Base-by-base conservation (phyloP, 64 coral and sea anemone species). In the Orbicella faveolata region DNA sequence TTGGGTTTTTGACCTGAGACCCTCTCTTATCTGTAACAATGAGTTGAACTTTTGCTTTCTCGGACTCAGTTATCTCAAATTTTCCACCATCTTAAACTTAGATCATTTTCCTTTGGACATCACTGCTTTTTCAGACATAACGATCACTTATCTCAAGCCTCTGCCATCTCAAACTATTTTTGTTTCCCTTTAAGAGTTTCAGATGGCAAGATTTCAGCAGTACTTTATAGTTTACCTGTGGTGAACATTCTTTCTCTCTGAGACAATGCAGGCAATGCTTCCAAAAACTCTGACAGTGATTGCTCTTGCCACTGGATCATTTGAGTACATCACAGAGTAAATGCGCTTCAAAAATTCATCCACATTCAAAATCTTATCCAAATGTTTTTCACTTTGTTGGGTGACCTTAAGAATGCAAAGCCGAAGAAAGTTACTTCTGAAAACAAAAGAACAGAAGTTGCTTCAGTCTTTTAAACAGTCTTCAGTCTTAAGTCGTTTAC, bases 231-330 rank as follows among this genome's bases (percentile, higher is more conserved):
- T 17, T 84, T 57, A 98, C 96, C 96, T 98, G 84, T 98, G 96
- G 83, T 98, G 96, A 44, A 92, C 96, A 89, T 98, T 98, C 52
- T 98, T 98, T 82, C 93, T 93, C 61, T 95, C 94, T 59, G 96
- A 86, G 78, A 98, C 95, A 17, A 98, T 88, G 52, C 90, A 87
- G 33, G 96, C 93, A 89, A 98, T 95, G 80, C 96, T 98, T 54
- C 96, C 96, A 93, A 98, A 94, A 77, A 98, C 90, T 74, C 96
- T 98, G 13, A 99, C 82, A 76, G 97, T 99, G 19, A 99, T 99
- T 35, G 97, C 94, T 52, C 97, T 99, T 9, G 97, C 97, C n/a
- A 99, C 90, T 52, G 97, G 97, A 79, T 99, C 97, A 87, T 99
- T 99, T 9, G 94, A 95, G 67, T 99, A 91, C 61, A 99, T 99